Base-by-base conservation (phyloP, 1,140 invertebrate genomes). In the Teleogryllus occipitalis region DNA sequence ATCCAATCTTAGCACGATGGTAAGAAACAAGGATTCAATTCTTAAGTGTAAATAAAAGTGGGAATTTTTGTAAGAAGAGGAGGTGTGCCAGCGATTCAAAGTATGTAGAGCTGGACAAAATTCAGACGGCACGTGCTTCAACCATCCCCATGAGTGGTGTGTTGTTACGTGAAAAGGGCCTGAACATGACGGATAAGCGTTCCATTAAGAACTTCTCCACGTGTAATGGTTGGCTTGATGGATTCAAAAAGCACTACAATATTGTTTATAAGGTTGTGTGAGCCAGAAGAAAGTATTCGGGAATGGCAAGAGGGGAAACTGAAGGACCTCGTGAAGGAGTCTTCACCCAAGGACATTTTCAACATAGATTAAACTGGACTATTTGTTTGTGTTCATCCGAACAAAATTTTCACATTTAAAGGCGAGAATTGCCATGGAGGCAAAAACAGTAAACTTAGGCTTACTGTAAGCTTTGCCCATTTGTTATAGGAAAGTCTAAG, bases 281-380 rank as follows among this genome's bases (percentile, higher is more conserved):
- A 3, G 65, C 12, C 27, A 2, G 48, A 49, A 18, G 65, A 15
- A 27, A 78, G 27, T 27, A 8, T 78, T 74, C 18, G 8, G 15
- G 48, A 65, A 18, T 78, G 78, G 78, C 27, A 72, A n/a, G n/a
- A 10, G 15, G 48, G 54, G 48, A 72, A 22, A 46, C 48, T 65
- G 15, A 78, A 1, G n/a, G 10, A 49, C 10, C 54, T 65, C 7
- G 18, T 18, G 18, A 65, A 65, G 18, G n/a, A 48, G n/a, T 85
- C 86, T 80, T 46, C 82, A 5, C 79, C 83, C 78, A 81, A 83
- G 76, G 83, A 87, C 80, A 85, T 89, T 82, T 88, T 86, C 80
- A 88, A 88, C 82, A 83, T 84, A 74, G 87, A 88, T 83, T 85
- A 88, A 84, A 85, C 84, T 12, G 85, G 85, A n/a, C 75, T 88